phyloP scores from a whole-genome alignment of 2,888 invertebrate genomes.

The Myathropa florea region DNA sequence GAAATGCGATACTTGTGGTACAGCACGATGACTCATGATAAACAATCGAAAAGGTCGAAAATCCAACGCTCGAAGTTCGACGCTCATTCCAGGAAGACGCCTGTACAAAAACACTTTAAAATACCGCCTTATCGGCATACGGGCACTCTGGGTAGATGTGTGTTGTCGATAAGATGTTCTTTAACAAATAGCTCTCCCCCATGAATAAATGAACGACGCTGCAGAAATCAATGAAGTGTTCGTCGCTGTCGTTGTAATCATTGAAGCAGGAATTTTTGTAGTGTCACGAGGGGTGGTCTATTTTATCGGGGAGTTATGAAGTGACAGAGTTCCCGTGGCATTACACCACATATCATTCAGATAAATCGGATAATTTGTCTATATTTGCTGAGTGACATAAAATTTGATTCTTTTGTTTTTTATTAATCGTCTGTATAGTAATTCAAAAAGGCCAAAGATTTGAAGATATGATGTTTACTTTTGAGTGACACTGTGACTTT shows the following conservation, averaged over 20 bases:
- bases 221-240: neutral
- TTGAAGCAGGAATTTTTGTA: neutral
- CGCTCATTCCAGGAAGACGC: neutral
- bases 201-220: neutral
- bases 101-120: neutral
- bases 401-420: neutral
- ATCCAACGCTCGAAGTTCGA: neutral
- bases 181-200: neutral
- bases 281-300: neutral
- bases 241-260: neutral
- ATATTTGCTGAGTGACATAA: neutral
- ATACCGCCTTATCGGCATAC: neutral
- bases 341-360: neutral
- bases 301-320: neutral
- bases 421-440: neutral
- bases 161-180: neutral
- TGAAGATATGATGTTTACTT: neutral
- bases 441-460: neutral
- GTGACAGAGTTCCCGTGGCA: neutral
- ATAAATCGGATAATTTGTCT: neutral
- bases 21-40: neutral
- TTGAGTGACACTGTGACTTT: neutral
- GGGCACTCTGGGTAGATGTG: neutral
- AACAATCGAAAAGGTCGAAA: neutral
- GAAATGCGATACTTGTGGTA: neutral